Percentiles rank a stretch among this genome's conserved stretches.
Conservation (phyloP, 2,888 invertebrate genomes). For the Pristionchus exspectatus region DNA sequence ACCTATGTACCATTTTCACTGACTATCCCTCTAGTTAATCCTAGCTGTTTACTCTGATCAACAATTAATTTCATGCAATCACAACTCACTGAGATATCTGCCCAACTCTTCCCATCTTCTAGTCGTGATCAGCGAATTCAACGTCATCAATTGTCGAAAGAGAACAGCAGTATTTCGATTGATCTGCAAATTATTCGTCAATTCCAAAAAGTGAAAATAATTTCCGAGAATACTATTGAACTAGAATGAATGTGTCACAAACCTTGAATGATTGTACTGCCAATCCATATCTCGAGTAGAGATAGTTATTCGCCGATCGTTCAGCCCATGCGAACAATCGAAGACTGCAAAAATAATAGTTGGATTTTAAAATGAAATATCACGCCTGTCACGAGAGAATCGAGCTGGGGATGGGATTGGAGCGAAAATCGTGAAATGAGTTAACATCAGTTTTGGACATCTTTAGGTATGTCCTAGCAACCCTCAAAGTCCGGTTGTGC, state of each 20-base stretch:
- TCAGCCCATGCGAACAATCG: slow-evolving; percentile 1
- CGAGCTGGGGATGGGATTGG: too few species aligned
- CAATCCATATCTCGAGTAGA: background rate
- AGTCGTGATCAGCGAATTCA: background rate
- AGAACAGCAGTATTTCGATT: background rate
- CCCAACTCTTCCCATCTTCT: slow-evolving; percentile 39
- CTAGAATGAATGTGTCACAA: background rate
- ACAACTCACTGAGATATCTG: slow-evolving; percentile 1
- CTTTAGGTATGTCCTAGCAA: too few species aligned
- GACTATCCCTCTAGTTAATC: too few species aligned
- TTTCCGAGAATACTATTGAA: too few species aligned
- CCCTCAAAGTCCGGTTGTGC: too few species aligned
- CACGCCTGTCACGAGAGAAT: too few species aligned
- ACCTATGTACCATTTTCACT: too few species aligned
- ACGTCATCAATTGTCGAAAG: background rate
- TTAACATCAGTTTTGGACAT: too few species aligned
- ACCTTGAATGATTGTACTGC: background rate
- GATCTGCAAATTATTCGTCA: background rate
- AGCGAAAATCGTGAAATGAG: too few species aligned
- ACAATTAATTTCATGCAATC: background rate
- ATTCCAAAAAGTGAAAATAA: too few species aligned
- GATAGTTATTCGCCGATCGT: background rate
- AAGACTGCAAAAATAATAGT: background rate
- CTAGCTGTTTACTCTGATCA: background rate
- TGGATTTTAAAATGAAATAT: background rate